A percentile compares a stretch with the other conserved stretches of the same genome.
phyloP scores from a whole-genome alignment of 1,140 invertebrate genomes.

The Lanistes nyassanus region DNA sequence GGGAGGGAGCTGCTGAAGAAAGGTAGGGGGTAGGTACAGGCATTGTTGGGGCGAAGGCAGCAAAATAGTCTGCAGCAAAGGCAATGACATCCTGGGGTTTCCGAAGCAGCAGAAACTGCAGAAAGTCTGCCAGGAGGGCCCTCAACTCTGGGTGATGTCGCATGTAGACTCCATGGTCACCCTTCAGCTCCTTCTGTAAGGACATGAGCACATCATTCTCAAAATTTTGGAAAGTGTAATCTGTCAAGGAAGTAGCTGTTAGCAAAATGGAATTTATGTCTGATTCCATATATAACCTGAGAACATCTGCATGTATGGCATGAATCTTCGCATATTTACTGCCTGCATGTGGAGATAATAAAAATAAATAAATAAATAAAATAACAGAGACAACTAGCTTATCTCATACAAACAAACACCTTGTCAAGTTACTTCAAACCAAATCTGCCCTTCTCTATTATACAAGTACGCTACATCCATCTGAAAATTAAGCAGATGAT shows the following conservation, averaged over 20 bases:
- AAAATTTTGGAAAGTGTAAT: constrained; percentile 5
- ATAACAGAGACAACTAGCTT: no score
- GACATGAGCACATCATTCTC: constrained; percentile 20
- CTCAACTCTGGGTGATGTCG: constrained; percentile 65
- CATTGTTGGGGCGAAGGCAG: constrained; percentile 63
- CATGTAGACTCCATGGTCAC: constrained; percentile 64
- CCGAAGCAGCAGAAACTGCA: constrained; percentile 65
- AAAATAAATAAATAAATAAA: no score
- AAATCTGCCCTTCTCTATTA: no score
- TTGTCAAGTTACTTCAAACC: no score
- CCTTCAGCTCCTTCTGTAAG: constrained; percentile 62
- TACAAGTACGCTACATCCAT: no score
- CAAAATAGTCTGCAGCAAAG: constrained; percentile 66
- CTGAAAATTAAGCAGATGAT: no score
- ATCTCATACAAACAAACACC: no score
- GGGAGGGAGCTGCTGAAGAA: constrained; percentile 54
- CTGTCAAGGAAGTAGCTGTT: no score
- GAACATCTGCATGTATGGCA: not conserved
- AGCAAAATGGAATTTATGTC: no score
- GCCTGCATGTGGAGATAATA: no score
- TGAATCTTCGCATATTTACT: not conserved
- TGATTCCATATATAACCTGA: no score
- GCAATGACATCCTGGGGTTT: constrained; percentile 65
- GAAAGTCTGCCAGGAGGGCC: constrained; percentile 64
- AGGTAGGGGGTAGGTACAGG: constrained; percentile 53